A percentile compares a stretch with the other conserved stretches of the same genome.
phyloP scores from a whole-genome alignment of 1,140 invertebrate genomes.

The Drosophila sproati region DNA sequence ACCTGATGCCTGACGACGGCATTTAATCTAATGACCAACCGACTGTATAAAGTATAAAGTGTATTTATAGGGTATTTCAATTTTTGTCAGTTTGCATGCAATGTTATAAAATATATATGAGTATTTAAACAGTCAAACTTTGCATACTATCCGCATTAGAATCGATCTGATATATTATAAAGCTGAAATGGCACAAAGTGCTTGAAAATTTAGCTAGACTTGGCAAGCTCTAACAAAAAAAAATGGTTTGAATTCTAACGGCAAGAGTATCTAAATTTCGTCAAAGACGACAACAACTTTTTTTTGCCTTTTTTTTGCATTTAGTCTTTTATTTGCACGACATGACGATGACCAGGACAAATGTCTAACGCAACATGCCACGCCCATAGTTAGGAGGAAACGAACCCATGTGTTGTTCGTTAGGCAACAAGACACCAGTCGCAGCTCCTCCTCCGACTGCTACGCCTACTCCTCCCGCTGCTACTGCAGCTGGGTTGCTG shows the following conservation, averaged over 20 bases:
- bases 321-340: neutral
- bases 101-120: too few species aligned
- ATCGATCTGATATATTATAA: too few species aligned
- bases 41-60: neutral
- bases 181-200: too few species aligned
- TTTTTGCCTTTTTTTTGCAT: neutral
- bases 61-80: neutral
- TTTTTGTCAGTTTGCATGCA: too few species aligned
- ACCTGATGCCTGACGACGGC: slow-evolving; percentile 8
- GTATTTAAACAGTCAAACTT: too few species aligned
- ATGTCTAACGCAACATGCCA: slow-evolving; percentile 25
- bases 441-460: slow-evolving; percentile 22
- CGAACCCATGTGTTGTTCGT: slow-evolving; percentile 61
- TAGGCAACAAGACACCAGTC: slow-evolving; percentile 27
- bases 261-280: neutral
- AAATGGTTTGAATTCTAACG: neutral
- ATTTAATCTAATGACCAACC: neutral
- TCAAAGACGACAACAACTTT: neutral
- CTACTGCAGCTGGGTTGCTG: slow-evolving; percentile 38
- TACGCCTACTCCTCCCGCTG: slow-evolving; percentile 18
- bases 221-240: too few species aligned
- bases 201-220: too few species aligned
- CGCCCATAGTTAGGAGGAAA: slow-evolving; percentile 9
- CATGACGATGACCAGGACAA: neutral
- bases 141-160: too few species aligned